Evolutionary conservation across 1,140 invertebrate genomes (phyloP), one percentile per base, ranked within the genome.

Genomic region (Ganaspis sp.): DNA sequence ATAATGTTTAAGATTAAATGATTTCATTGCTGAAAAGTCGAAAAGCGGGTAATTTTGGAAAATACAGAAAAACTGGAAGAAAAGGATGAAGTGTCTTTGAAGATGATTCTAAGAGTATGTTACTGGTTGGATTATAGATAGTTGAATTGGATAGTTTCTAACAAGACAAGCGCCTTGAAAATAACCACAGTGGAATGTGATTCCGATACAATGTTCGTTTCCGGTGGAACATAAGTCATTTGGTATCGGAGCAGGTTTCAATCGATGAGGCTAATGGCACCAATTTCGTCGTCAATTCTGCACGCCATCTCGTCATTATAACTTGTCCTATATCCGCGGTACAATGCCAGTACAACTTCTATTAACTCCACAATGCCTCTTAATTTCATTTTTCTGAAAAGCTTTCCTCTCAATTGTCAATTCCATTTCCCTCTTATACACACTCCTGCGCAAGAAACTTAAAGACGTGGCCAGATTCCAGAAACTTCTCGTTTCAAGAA

Each of bases 131-230:
- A n/a, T n/a, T n/a, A n/a, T n/a, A n/a, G 21, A 54, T 54, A 54
- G n/a, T 54, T 54, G 53, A 9, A 54, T 54, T 26, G 53, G n/a
- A 23, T 19, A 11, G 8, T 23, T 54, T 21, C 53, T 54, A 23
- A 23, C 53, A 54, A 54, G 53, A 23, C 49, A 40, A 40, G 34
- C 26, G 19, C 49, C 73, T 75, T 70, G 26, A 70, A 75, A 75
- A 69, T 54, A 75, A 75, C 69, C 74, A 26, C 69, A 71, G 23
- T 11, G 40, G 8, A 70, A 75, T 58, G 74, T 75, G 70, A 64
- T 77, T 34, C 53, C 49, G 45, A 53, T 23, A 54, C 53, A 54
- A 54, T 54, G 53, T 54, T 19, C 19, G 21, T 54, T 21, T 54
- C 21, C 53, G 4, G 19, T 54, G 53, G 21, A 21, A 54, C 53